Percentiles rank a stretch among this genome's conserved stretches.
Conservation (phyloP, 2,113 vertebrate species). For the Vanacampus margaritifer region DNA sequence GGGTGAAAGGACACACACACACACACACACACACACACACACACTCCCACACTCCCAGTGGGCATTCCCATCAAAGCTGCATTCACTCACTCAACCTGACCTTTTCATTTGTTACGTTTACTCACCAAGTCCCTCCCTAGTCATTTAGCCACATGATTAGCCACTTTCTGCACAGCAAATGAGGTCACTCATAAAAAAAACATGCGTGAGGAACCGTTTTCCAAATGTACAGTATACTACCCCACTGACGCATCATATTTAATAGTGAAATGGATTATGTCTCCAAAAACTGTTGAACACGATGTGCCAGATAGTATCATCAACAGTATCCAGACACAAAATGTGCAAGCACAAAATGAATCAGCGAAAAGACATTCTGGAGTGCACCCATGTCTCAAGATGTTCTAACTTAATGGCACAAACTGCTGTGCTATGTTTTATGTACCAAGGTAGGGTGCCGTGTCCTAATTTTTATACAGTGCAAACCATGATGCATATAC, state of each 20-base stretch:
- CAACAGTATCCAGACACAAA: background rate
- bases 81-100: slow-evolving; percentile 47
- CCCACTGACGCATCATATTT: background rate
- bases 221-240: background rate
- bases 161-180: background rate
- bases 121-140: slow-evolving; percentile 19
- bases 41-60: slow-evolving; percentile 17
- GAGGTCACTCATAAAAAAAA: background rate
- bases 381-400: background rate
- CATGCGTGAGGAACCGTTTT: background rate
- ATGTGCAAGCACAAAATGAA: background rate
- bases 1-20: background rate
- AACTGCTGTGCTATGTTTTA: background rate
- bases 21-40: background rate
- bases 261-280: background rate
- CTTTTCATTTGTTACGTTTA: slow-evolving; percentile 49
- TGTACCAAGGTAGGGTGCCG: background rate
- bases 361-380: background rate
- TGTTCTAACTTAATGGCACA: background rate
- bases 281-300: background rate
- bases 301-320: background rate
- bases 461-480: background rate
- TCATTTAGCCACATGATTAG: slow-evolving; percentile 16
- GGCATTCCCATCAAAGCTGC: slow-evolving; percentile 61
- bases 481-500: background rate